Percentiles rank a stretch among this genome's conserved stretches.
These are phyloP conservation scores for Agrenia bidenticulata DNA, from an alignment of 2,888 invertebrate species.

Conservation along the genomic window DNA sequence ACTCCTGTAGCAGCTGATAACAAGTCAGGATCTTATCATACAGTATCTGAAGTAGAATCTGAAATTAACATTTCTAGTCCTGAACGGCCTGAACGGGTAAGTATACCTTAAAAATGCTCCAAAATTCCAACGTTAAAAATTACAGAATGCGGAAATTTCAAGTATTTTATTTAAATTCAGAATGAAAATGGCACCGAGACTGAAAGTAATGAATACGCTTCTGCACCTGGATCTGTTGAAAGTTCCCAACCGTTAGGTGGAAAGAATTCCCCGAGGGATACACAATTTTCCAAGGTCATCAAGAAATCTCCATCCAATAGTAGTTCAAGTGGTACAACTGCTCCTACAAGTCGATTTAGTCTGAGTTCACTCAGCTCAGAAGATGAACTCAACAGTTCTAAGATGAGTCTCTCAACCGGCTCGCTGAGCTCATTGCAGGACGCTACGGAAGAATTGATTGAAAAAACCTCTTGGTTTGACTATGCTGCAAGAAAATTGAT, in stretches of 20 bases:
- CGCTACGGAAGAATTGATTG: constrained; percentile 34
- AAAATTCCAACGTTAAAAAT: background rate
- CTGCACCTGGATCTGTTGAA: constrained; percentile 18
- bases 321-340: background rate
- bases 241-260: background rate
- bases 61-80: background rate
- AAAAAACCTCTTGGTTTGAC: constrained; percentile 47
- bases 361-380: constrained; percentile 45
- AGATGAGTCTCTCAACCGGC: constrained; percentile 1
- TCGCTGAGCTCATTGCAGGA: constrained; percentile 20
- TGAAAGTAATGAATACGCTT: constrained; percentile 17
- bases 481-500: constrained; percentile 32
- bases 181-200: constrained; percentile 1
- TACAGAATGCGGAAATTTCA: background rate
- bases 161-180: background rate
- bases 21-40: constrained; percentile 48
- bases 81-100: background rate
- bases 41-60: constrained; percentile 43
- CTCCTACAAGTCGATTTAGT: constrained; percentile 14
- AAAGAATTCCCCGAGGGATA: background rate
- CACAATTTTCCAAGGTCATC: background rate
- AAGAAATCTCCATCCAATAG: background rate
- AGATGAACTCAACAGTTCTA: constrained; percentile 34
- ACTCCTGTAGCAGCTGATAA: constrained; percentile 40
- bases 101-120: background rate